Evolutionary conservation across 2,113 vertebrate genomes (phyloP), one percentile per base, ranked within the genome.

Genomic region (Patagioenas fasciata): DNA sequence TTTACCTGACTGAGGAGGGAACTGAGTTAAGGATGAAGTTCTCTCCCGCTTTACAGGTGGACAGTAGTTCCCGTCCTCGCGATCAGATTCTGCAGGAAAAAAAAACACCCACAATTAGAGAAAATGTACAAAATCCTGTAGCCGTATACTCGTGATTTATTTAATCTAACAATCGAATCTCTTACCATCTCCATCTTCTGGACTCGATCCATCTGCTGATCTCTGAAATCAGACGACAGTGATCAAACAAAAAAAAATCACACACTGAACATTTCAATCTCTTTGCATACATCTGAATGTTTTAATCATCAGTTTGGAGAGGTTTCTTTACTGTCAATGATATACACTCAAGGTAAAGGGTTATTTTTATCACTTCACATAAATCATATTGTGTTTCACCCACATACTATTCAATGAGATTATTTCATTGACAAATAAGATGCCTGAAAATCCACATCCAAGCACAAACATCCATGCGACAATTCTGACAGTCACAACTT

Each of bases 141-240:
- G 16, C 58, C 3, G n/a, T 3, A 44, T 3, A n/a, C 7, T 71
- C 1, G 0, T 1, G 6, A 0, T 4, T 80, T 80, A 47, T 47
- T 84, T 34, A 66, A 65, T 34, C 44, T 86, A 25, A 38, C 18
- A 74, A 14, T 32, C 56, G 44, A 67, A 54, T 81, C 57, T 85
- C 97, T 98, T 97, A 99, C 99, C 99, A 97, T 99, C 99, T 94
- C 99, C 99, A 91, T 99, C 99, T 96, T 99, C 99, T 34, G 99
- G 99, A 97, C 99, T 99, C 66, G 99, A 99, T 88, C 98, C 98
- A 80, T 99, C 99, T 3, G 99, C 99, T 95, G 99, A 98, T 96
- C 99, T 98, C 99, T 99, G 98, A 62, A 98, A 99, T 13, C 83
- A 97, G 58, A 94, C 88, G 23, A 96, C 82, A 94, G 70, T 0